These are phyloP conservation scores for Holacanthus passer DNA, from an alignment of 2,113 vertebrate genomes.

Conservation along the genomic window DNA sequence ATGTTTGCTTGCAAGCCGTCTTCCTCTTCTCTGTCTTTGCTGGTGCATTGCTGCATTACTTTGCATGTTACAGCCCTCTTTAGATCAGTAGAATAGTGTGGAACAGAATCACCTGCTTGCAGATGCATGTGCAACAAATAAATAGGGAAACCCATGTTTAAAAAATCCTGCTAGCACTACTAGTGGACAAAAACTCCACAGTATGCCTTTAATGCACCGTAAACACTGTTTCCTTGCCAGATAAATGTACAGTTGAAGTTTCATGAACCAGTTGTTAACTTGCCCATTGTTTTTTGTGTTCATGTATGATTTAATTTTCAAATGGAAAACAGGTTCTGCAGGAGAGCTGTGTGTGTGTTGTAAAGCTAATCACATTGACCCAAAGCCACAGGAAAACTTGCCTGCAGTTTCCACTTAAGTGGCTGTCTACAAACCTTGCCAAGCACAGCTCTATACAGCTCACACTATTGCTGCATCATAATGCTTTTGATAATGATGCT, in stretches of 20 bases:
- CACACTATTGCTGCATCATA: background rate
- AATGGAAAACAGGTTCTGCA: background rate
- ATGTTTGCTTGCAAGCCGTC: background rate
- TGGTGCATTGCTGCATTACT: background rate
- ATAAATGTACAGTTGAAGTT: background rate
- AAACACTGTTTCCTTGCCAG: background rate
- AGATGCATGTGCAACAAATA: background rate
- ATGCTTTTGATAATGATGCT: conserved; percentile 26
- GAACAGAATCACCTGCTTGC: background rate
- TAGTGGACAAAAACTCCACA: background rate
- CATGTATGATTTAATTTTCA: background rate
- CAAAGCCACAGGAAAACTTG: conserved; percentile 16
- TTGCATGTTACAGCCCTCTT: background rate
- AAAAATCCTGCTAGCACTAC: background rate
- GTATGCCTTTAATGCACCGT: background rate
- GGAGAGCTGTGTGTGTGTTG: conserved; percentile 5
- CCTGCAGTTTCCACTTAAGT: background rate
- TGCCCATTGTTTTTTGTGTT: background rate
- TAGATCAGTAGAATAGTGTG: conserved; percentile 10
- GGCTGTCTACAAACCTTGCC: conserved; percentile 21
- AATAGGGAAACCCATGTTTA: background rate
- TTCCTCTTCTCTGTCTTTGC: background rate
- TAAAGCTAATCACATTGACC: conserved; percentile 19
- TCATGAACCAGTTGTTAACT: conserved; percentile 12
- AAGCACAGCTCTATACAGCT: background rate